Evolutionary conservation across 1,140 invertebrate species (phyloP).

Genomic region (Heliconius himera): DNA sequence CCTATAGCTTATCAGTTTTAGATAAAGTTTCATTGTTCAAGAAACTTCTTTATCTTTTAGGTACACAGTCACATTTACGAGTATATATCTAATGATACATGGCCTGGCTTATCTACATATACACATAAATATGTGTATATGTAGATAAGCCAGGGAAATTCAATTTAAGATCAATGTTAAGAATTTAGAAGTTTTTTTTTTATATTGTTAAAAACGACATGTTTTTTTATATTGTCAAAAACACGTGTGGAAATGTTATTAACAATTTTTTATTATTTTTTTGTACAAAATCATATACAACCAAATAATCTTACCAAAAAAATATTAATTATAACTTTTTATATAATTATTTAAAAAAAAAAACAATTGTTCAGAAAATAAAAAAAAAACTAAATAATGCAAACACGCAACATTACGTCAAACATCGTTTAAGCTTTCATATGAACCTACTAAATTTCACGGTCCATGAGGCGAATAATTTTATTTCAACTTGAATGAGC

Average conservation of each 20-base stretch:
- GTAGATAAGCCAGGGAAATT: too few species aligned
- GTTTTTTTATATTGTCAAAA: too few species aligned
- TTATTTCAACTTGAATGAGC: slow-evolving; percentile 18
- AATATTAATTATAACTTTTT: neutral
- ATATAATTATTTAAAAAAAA: neutral
- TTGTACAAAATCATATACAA: too few species aligned
- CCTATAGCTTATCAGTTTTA: neutral
- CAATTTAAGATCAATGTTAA: too few species aligned
- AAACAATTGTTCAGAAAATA: neutral
- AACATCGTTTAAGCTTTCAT: neutral
- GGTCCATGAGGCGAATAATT: slow-evolving; percentile 5
- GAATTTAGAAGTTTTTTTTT: too few species aligned
- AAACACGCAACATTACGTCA: neutral
- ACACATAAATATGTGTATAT: too few species aligned
- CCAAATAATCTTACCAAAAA: neutral
- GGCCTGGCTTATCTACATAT: too few species aligned
- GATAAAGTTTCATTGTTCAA: neutral
- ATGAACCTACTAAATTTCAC: slow-evolving; percentile 15
- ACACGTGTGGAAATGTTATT: too few species aligned
- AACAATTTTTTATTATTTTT: too few species aligned
- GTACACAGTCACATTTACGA: too few species aligned
- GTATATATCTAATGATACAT: too few species aligned
- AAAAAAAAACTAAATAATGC: neutral
- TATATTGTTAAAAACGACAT: too few species aligned
- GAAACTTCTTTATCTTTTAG: neutral